Evolutionary conservation across 1,140 invertebrate species (phyloP).

Genomic region (Aphidius gifuensis): DNA sequence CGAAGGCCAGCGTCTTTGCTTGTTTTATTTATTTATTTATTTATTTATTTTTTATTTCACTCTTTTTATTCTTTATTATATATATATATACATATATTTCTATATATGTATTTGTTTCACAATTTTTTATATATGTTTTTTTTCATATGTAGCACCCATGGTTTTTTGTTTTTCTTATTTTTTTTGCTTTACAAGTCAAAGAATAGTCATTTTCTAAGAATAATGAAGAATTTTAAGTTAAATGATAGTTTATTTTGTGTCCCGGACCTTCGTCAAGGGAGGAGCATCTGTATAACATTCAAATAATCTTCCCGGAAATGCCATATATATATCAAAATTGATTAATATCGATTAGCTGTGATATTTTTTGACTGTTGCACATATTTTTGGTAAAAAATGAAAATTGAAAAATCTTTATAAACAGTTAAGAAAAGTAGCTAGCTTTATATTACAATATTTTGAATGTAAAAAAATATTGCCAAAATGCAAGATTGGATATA

Average conservation of each 20-base stretch:
- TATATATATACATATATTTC: too few species aligned
- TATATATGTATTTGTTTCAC: too few species aligned
- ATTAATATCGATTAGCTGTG: too few species aligned
- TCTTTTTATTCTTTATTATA: neutral
- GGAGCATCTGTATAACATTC: neutral
- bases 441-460: too few species aligned
- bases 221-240: slow-evolving; percentile 7
- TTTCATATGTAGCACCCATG: neutral
- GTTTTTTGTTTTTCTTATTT: slow-evolving; percentile 14
- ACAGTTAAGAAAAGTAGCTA: too few species aligned
- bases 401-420: too few species aligned
- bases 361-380: too few species aligned
- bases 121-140: too few species aligned
- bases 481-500: slow-evolving; percentile 14
- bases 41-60: slow-evolving; percentile 4
- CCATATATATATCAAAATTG: neutral
- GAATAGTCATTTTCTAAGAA: slow-evolving; percentile 21
- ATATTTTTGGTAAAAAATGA: too few species aligned
- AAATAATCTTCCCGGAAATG: slow-evolving; percentile 15
- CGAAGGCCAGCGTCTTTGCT: slow-evolving; percentile 19
- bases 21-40: neutral
- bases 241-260: neutral
- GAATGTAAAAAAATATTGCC: too few species aligned
- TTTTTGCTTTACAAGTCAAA: neutral
- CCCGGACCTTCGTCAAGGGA: slow-evolving; percentile 27